A percentile compares a stretch with the other conserved stretches of the same genome.
Conservation (phyloP, 2,797 vertebrate species). For the Mormyrus hasselquistii region DNA sequence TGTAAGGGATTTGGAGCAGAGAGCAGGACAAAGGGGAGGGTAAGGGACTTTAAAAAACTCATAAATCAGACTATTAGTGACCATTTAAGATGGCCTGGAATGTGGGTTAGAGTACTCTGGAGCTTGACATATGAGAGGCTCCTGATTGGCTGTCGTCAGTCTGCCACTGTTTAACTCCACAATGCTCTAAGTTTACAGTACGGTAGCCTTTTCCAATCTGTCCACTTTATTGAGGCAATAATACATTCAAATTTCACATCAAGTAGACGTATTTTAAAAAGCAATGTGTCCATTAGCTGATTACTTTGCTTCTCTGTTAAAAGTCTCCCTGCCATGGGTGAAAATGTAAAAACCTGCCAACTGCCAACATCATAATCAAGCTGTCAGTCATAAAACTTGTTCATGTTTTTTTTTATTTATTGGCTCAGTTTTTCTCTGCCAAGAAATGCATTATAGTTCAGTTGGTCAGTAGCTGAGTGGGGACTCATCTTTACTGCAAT, state of each 20-base stretch:
- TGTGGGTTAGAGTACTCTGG: neutral
- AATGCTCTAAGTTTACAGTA: neutral
- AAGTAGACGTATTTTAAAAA: neutral
- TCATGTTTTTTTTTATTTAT: neutral
- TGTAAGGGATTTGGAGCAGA: neutral
- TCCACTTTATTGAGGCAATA: neutral
- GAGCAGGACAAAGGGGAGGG: neutral
- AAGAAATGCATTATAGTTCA: neutral
- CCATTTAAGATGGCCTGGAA: neutral
- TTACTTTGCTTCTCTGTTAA: neutral
- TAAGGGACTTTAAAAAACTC: neutral
- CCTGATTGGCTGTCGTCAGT: neutral
- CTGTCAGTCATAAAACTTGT: neutral
- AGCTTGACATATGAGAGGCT: neutral
- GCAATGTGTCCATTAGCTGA: neutral
- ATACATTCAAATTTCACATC: neutral
- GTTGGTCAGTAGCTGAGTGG: neutral
- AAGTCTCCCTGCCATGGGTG: neutral
- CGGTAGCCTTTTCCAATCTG: neutral
- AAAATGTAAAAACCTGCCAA: neutral
- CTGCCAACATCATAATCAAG: neutral
- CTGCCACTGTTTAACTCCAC: neutral
- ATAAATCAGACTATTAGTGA: neutral
- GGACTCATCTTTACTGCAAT: neutral
- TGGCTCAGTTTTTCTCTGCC: neutral